phyloP scores from a whole-genome alignment of 1,140 invertebrate genomes.

The Ostrea denselamellosa region DNA sequence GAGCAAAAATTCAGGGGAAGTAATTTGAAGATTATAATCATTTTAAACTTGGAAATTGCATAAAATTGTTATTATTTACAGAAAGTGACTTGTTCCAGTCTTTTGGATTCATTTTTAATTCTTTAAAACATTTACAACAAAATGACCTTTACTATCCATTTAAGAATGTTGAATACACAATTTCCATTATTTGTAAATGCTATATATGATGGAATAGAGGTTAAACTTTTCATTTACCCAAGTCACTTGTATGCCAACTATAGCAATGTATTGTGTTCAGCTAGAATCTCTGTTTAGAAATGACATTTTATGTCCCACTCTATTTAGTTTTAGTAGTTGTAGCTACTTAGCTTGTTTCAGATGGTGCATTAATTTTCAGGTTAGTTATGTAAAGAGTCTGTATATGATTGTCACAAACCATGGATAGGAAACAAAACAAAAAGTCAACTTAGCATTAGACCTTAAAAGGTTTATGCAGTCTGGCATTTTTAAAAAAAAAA shows the following conservation, averaged over 20 bases:
- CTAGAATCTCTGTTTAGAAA: conserved; percentile 20
- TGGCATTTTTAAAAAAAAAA: too few relatives aligned
- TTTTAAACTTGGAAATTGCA: too few relatives aligned
- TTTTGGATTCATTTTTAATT: too few relatives aligned
- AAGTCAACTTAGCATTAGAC: too few relatives aligned
- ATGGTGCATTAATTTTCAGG: background rate
- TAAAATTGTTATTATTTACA: too few relatives aligned
- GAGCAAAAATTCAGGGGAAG: too few relatives aligned
- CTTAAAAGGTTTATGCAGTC: too few relatives aligned
- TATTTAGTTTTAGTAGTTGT: background rate
- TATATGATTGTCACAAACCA: background rate
- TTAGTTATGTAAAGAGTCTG: background rate
- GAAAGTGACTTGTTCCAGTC: too few relatives aligned
- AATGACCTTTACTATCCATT: too few relatives aligned
- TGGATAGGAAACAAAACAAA: background rate
- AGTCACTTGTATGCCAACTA: background rate
- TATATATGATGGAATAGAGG: too few relatives aligned
- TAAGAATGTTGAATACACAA: background rate
- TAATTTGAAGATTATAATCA: too few relatives aligned
- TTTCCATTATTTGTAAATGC: background rate
- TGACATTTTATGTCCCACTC: conserved; percentile 2
- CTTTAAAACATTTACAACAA: background rate
- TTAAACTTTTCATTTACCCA: background rate
- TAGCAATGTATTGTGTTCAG: conserved; percentile 39
- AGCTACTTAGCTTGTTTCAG: conserved; percentile 2